Evolutionary conservation across 2,888 invertebrate genomes (phyloP).

Genomic region (Taenaris catops): DNA sequence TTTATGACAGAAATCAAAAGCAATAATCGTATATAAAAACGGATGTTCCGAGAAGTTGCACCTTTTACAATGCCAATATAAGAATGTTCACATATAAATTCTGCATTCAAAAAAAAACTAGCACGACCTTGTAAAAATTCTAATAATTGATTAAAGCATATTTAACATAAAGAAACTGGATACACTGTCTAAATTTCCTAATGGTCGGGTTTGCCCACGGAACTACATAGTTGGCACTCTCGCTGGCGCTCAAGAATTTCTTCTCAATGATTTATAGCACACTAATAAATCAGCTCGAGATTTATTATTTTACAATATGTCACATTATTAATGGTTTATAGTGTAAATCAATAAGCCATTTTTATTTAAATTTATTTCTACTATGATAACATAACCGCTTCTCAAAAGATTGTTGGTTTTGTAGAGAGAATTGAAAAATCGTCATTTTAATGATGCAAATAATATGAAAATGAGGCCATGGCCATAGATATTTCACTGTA

Average conservation of each 20-base stretch:
- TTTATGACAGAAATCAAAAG: slow-evolving; percentile 9
- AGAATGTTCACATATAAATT: slow-evolving; percentile 6
- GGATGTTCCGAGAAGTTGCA: slow-evolving; percentile 13
- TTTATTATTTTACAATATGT: slow-evolving; percentile 5
- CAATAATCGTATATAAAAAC: slow-evolving; percentile 9
- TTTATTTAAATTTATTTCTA: too few species aligned
- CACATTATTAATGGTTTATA: too few species aligned
- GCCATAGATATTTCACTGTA: too few species aligned
- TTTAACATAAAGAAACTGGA: slow-evolving; percentile 26
- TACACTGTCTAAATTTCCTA: slow-evolving; percentile 20
- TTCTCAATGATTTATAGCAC: slow-evolving; percentile 3
- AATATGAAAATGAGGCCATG: too few species aligned
- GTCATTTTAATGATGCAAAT: too few species aligned
- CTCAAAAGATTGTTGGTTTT: too few species aligned
- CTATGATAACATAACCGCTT: too few species aligned
- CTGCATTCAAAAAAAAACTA: slow-evolving; percentile 24
- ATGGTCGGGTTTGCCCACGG: slow-evolving; percentile 30
- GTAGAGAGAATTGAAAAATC: too few species aligned
- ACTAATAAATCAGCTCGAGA: slow-evolving; percentile 4
- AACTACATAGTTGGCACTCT: slow-evolving; percentile 13
- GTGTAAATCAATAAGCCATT: too few species aligned
- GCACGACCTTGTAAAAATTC: slow-evolving; percentile 30
- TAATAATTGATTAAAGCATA: slow-evolving; percentile 29
- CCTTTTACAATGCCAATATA: slow-evolving; percentile 10
- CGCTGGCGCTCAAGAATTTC: slow-evolving; percentile 7